Percentiles rank a stretch among this genome's conserved stretches.
phyloP scores from a whole-genome alignment of 2,113 vertebrate species.

The Butorides virescens region DNA sequence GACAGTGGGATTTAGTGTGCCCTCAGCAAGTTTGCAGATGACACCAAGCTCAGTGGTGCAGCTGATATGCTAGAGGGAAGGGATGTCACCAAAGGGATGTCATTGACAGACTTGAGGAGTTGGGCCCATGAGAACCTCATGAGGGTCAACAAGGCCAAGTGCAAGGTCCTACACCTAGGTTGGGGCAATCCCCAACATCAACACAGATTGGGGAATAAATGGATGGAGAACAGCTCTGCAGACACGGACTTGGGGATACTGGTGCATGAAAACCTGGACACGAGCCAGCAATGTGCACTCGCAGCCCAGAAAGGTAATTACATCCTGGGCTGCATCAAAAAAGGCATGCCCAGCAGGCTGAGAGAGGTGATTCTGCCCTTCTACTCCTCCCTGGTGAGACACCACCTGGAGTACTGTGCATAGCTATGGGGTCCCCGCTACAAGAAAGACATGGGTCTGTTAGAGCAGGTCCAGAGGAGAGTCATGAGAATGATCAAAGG shows the following conservation, averaged over 20 bases:
- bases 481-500: not conserved
- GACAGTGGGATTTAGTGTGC: no score
- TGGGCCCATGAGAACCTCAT: not conserved
- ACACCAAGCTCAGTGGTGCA: not conserved
- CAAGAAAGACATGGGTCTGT: not conserved
- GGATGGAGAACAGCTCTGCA: not conserved
- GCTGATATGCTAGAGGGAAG: not conserved
- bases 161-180: not conserved
- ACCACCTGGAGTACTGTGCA: fast-evolving
- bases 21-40: not conserved
- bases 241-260: not conserved
- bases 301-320: not conserved
- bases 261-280: not conserved
- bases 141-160: not conserved
- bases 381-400: not conserved
- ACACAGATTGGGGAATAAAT: not conserved
- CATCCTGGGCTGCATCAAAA: not conserved
- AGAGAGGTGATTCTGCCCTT: not conserved
- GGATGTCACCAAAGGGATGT: not conserved
- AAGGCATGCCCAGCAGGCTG: fast-evolving
- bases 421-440: not conserved
- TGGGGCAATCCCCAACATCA: not conserved
- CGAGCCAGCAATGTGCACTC: not conserved
- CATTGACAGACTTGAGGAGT: not conserved
- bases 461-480: not conserved